These are phyloP conservation scores for Polypedilum pembai DNA, from an alignment of 1,140 invertebrate genomes.

Conservation along the genomic window DNA sequence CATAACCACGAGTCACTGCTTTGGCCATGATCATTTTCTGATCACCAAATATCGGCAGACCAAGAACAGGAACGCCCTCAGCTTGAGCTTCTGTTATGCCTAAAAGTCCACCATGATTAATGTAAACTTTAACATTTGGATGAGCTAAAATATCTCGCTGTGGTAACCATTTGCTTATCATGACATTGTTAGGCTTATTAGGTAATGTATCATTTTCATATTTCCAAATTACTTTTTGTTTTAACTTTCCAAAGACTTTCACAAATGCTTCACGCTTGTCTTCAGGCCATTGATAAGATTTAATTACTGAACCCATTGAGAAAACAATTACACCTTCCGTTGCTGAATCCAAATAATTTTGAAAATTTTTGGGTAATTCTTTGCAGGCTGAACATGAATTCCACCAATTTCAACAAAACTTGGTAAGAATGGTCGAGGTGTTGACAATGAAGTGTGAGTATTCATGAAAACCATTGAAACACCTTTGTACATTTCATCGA, in stretches of 20 bases:
- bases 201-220: slow-evolving; percentile 43
- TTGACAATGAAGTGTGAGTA: slow-evolving; percentile 33
- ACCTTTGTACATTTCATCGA: slow-evolving; percentile 25
- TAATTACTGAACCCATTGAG: slow-evolving; percentile 38
- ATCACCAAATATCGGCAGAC: slow-evolving; percentile 50
- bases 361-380: slow-evolving; percentile 37
- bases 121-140: slow-evolving; percentile 53
- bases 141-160: slow-evolving; percentile 54
- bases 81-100: slow-evolving; percentile 55
- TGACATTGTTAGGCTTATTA: slow-evolving; percentile 47
- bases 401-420: slow-evolving; percentile 35
- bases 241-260: slow-evolving; percentile 38
- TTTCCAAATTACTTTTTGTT: slow-evolving; percentile 47
- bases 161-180: slow-evolving; percentile 52
- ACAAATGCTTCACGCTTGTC: slow-evolving; percentile 42
- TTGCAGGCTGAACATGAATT: slow-evolving; percentile 33
- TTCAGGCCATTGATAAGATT: slow-evolving; percentile 32
- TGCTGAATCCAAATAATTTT: slow-evolving; percentile 34
- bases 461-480: slow-evolving; percentile 29
- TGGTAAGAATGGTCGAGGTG: slow-evolving; percentile 32
- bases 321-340: slow-evolving; percentile 40
- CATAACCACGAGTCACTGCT: slow-evolving; percentile 40
- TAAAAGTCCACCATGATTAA: slow-evolving; percentile 61
- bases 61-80: slow-evolving; percentile 48
- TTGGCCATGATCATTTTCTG: slow-evolving; percentile 46